Percentiles rank a stretch among this genome's conserved stretches.
Evolutionary conservation across 2,888 invertebrate species (phyloP).

Genomic region (Notodonta dromedarius): DNA sequence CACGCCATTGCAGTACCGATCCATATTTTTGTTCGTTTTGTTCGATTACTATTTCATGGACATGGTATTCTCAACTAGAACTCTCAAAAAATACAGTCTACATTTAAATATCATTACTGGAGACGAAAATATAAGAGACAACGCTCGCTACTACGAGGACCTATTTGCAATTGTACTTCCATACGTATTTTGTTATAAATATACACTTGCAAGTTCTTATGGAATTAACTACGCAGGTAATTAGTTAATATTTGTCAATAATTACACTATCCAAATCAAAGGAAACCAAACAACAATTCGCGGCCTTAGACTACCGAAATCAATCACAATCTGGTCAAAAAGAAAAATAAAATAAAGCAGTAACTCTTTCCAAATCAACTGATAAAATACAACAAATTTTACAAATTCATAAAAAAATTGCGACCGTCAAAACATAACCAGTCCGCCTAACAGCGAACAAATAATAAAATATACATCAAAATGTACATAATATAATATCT

Average conservation of each 20-base stretch:
- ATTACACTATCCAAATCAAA: constrained; percentile 58
- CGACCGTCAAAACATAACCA: constrained; percentile 78
- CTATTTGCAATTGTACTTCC: constrained; percentile 81
- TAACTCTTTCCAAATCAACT: constrained; percentile 70
- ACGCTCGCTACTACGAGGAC: constrained; percentile 62
- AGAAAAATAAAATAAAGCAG: constrained; percentile 57
- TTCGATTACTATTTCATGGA: constrained; percentile 69
- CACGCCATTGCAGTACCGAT: constrained; percentile 50
- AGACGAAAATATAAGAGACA: constrained; percentile 66
- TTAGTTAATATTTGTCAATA: constrained; percentile 53
- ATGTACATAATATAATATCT: constrained; percentile 84
- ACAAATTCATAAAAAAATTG: constrained; percentile 75
- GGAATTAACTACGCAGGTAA: constrained; percentile 66
- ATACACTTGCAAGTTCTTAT: constrained; percentile 68
- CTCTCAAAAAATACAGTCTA: constrained; percentile 77
- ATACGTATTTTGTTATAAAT: constrained; percentile 82
- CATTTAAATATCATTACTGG: constrained; percentile 61
- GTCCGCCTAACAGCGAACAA: constrained; percentile 72
- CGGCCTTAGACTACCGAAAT: constrained; percentile 63
- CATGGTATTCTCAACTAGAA: constrained; percentile 70
- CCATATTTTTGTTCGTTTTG: constrained; percentile 55
- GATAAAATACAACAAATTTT: constrained; percentile 81
- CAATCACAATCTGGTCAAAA: constrained; percentile 69
- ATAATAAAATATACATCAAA: constrained; percentile 84
- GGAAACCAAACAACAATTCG: constrained; percentile 65